Evolutionary conservation across 2,113 vertebrate genomes (phyloP).

Genomic region (Stegastes partitus): DNA sequence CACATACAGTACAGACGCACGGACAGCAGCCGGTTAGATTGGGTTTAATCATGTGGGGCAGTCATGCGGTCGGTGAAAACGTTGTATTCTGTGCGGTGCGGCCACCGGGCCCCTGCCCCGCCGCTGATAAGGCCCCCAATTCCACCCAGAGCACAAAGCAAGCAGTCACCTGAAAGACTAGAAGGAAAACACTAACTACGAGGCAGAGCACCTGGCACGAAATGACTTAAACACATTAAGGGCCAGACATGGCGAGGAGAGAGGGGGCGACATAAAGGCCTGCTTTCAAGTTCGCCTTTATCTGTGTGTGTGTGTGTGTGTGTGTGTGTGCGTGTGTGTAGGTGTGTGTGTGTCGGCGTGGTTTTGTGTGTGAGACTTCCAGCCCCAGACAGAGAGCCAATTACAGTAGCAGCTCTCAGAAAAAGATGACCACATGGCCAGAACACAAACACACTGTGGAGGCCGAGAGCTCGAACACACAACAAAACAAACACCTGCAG

Average conservation of each 20-base stretch:
- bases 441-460: background rate
- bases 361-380: constrained; percentile 24
- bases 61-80: constrained; percentile 63
- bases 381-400: constrained; percentile 16
- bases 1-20: constrained; percentile 14
- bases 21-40: constrained; percentile 37
- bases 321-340: background rate
- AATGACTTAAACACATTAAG: constrained; percentile 48
- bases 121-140: constrained; percentile 81
- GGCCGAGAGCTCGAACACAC: background rate
- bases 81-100: constrained; percentile 65
- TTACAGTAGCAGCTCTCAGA: constrained; percentile 29
- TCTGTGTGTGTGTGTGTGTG: constrained; percentile 6
- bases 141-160: constrained; percentile 75
- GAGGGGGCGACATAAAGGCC: background rate
- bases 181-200: constrained; percentile 60
- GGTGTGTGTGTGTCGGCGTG: background rate
- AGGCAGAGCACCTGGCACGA: constrained; percentile 30
- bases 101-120: constrained; percentile 70
- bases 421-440: constrained; percentile 19
- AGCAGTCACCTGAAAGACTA: constrained; percentile 69
- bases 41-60: constrained; percentile 74
- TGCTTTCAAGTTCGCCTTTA: constrained; percentile 40
- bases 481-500: background rate
- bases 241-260: background rate